Percentiles rank a stretch among this genome's conserved stretches.
Conservation (phyloP, 2,888 invertebrate genomes). For the Copidosoma aretas region DNA sequence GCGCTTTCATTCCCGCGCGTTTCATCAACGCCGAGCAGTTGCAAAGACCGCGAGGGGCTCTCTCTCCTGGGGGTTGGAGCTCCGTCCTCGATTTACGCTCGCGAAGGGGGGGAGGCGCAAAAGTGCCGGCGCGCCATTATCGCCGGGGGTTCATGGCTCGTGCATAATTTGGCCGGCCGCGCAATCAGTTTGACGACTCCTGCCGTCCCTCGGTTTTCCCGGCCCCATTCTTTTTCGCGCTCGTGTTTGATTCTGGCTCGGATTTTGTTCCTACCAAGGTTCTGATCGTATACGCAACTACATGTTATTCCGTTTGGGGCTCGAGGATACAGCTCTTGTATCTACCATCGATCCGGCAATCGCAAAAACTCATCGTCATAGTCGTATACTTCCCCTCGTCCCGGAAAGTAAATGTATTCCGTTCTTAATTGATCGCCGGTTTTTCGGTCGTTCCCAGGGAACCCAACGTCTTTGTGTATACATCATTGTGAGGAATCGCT, state of each 20-base stretch:
- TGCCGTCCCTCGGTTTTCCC: too few species aligned
- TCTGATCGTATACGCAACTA: too few species aligned
- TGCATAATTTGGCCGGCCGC: conserved; percentile 14
- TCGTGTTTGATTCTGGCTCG: background rate
- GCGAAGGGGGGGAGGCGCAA: conserved; percentile 10
- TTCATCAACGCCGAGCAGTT: conserved; percentile 17
- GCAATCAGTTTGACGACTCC: background rate
- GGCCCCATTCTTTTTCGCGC: background rate
- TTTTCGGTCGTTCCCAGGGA: too few species aligned
- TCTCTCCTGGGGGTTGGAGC: background rate
- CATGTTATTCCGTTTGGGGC: too few species aligned
- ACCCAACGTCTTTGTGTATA: background rate
- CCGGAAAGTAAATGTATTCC: too few species aligned
- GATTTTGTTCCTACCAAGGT: too few species aligned
- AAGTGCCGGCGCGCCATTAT: background rate
- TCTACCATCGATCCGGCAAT: too few species aligned
- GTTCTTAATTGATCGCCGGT: background rate
- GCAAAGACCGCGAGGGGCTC: too few species aligned
- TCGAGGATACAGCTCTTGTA: too few species aligned
- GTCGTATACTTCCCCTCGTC: too few species aligned
- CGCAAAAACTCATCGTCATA: too few species aligned
- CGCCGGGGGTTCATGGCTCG: conserved; percentile 8
- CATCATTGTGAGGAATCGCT: background rate
- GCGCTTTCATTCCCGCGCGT: background rate
- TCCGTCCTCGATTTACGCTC: conserved; percentile 12